A percentile compares a stretch with the other conserved stretches of the same genome.
phyloP scores from a whole-genome alignment of 53 echinoderm and acorn worm species.

The Hippasteria phrygiana region DNA sequence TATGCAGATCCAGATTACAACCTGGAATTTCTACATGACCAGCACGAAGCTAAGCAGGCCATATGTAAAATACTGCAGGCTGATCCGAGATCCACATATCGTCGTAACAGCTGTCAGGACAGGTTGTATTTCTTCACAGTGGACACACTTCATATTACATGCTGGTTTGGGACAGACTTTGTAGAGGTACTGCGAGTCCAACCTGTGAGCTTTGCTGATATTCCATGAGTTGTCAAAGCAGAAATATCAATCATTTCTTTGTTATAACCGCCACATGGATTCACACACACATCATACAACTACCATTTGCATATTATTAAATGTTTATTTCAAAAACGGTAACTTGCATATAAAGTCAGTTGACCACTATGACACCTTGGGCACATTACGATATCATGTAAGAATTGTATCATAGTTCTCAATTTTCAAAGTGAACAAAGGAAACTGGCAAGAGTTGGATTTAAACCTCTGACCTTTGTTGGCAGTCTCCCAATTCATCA shows the following conservation, averaged over 20 bases:
- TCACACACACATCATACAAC: too few species aligned
- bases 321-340: too few species aligned
- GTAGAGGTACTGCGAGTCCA: conserved; percentile 87
- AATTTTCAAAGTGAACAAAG: too few species aligned
- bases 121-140: conserved; percentile 90
- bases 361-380: too few species aligned
- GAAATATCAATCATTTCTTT: neutral
- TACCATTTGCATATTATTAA: too few species aligned
- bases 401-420: too few species aligned
- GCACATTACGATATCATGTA: too few species aligned
- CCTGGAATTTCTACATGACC: conserved; percentile 73
- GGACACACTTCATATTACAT: conserved; percentile 83
- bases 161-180: conserved; percentile 81
- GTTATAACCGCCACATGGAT: too few species aligned
- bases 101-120: conserved; percentile 80
- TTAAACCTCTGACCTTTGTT: too few species aligned
- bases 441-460: too few species aligned
- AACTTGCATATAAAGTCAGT: too few species aligned
- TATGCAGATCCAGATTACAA: conserved; percentile 9
- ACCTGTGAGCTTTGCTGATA: conserved; percentile 64
- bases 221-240: neutral
- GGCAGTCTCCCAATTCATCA: too few species aligned
- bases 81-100: conserved; percentile 90
- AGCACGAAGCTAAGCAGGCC: conserved; percentile 74
- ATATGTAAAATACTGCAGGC: conserved; percentile 82